Conservation (phyloP, 2,888 invertebrate genomes). For the Aricia artaxerxes region DNA sequence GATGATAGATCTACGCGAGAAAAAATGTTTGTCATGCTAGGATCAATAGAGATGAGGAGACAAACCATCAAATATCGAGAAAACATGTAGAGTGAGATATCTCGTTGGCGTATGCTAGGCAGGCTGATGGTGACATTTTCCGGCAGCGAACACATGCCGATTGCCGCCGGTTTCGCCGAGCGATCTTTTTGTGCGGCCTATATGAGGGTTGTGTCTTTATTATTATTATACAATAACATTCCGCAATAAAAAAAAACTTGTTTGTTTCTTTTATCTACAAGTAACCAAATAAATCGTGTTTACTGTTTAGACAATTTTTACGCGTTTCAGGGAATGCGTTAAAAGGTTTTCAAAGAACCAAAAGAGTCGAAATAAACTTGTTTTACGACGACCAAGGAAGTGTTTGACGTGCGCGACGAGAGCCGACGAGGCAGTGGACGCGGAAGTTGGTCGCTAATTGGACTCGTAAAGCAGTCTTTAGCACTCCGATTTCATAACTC, state of each 20-base stretch:
- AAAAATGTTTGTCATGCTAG: no score
- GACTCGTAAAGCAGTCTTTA: slow-evolving; percentile 59
- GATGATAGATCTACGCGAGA: no score
- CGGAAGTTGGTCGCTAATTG: slow-evolving; percentile 67
- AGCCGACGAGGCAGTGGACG: slow-evolving; percentile 47
- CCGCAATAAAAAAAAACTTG: neutral
- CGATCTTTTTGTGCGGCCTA: no score
- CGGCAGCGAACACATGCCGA: neutral
- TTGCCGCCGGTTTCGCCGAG: no score
- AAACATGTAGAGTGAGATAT: no score
- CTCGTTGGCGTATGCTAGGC: no score
- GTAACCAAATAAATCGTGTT: neutral
- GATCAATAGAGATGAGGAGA: no score
- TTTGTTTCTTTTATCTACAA: neutral
- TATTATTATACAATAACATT: neutral
- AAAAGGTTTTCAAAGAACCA: neutral
- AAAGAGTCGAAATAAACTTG: slow-evolving; percentile 16
- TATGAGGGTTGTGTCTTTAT: neutral
- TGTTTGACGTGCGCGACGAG: slow-evolving; percentile 35
- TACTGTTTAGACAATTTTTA: neutral
- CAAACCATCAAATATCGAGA: no score
- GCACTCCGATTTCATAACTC: slow-evolving; percentile 39
- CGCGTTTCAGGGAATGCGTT: slow-evolving; percentile 17
- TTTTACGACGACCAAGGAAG: slow-evolving; percentile 14
- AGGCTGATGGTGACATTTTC: neutral